phyloP scores from a whole-genome alignment of 2,888 invertebrate genomes.

The Taenaris catops region DNA sequence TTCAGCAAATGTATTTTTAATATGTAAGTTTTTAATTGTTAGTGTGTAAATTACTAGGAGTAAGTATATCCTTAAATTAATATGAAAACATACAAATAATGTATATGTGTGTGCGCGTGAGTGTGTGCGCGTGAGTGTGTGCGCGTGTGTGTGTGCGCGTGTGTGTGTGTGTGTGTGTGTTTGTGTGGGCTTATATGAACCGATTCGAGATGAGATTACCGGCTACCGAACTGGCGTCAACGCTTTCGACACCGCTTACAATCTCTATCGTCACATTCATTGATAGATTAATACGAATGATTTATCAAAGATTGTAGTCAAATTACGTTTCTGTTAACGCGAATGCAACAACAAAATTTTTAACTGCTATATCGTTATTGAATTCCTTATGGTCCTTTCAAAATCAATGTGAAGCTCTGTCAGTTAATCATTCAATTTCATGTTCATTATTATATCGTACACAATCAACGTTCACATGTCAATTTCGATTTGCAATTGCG shows the following conservation, averaged over 20 bases:
- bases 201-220: constrained; percentile 66
- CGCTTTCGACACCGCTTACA: constrained; percentile 49
- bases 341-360: constrained; percentile 11
- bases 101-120: too few species aligned
- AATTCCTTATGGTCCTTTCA: constrained; percentile 1
- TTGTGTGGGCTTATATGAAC: too few species aligned
- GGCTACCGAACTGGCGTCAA: constrained; percentile 58
- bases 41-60: too few species aligned
- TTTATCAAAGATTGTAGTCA: constrained; percentile 40
- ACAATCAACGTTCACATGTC: constrained; percentile 45
- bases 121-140: too few species aligned
- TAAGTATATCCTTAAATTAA: too few species aligned
- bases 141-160: too few species aligned
- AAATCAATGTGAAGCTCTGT: constrained; percentile 10
- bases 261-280: constrained; percentile 56
- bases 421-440: constrained; percentile 18
- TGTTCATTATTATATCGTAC: constrained; percentile 4
- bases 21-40: too few species aligned
- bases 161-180: too few species aligned
- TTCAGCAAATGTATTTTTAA: too few species aligned
- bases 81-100: too few species aligned
- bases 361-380: constrained; percentile 1
- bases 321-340: constrained; percentile 17
- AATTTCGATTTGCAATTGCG: constrained; percentile 46
- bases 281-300: constrained; percentile 55